Conservation (phyloP, 2,888 invertebrate species). For the Ichneumoninae sp. region DNA sequence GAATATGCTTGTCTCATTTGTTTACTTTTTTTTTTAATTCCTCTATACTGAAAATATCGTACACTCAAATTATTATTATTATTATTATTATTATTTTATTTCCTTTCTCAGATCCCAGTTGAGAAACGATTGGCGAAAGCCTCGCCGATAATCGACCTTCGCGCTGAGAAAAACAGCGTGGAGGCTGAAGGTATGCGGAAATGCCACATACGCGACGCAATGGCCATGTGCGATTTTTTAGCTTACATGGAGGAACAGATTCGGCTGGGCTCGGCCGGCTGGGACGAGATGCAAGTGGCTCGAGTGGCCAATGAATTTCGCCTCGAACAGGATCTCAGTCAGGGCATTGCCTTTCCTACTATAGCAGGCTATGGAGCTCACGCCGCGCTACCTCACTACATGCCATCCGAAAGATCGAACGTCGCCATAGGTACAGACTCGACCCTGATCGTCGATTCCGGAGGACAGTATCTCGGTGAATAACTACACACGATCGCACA, state of each 20-base stretch:
- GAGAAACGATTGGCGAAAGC: conserved; percentile 87
- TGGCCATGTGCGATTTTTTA: conserved; percentile 95
- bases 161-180: conserved; percentile 93
- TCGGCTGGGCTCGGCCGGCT: conserved; percentile 81
- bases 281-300: conserved; percentile 91
- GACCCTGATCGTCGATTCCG: conserved; percentile 96
- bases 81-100: neutral
- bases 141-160: conserved; percentile 94
- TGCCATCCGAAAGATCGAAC: conserved; percentile 89
- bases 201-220: conserved; percentile 95
- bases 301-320: conserved; percentile 90
- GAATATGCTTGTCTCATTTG: neutral
- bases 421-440: conserved; percentile 89
- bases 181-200: conserved; percentile 93
- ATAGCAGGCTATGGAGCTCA: conserved; percentile 95
- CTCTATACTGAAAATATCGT: too few relatives aligned
- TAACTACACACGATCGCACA: neutral
- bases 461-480: conserved; percentile 95
- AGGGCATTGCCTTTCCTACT: conserved; percentile 93
- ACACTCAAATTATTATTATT: too few relatives aligned
- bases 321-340: conserved; percentile 89
- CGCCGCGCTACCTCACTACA: conserved; percentile 95
- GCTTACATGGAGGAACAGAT: conserved; percentile 88
- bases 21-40: neutral
- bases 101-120: conserved; percentile 82